These are phyloP conservation scores for Idaea dimidiata DNA, from an alignment of 2,888 invertebrate species.

Conservation along the genomic window DNA sequence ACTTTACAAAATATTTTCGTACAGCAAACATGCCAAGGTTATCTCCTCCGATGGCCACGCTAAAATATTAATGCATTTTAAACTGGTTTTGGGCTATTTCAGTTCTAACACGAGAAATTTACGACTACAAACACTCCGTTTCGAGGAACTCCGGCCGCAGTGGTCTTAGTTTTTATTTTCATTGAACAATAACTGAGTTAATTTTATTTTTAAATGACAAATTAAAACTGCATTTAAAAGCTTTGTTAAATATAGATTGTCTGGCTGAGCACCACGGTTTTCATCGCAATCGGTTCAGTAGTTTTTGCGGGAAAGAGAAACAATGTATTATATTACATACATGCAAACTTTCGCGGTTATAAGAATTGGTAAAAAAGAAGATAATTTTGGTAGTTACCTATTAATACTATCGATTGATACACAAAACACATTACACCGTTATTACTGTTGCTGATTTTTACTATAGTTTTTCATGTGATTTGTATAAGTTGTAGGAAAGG, in stretches of 20 bases:
- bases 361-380: no score
- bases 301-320: no score
- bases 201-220: neutral
- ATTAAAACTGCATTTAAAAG: neutral
- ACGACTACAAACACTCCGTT: slow-evolving; percentile 11
- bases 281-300: no score
- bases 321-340: no score
- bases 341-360: no score
- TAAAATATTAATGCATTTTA: slow-evolving; percentile 30
- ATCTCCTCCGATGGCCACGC: slow-evolving; percentile 19
- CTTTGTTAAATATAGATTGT: neutral
- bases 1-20: neutral
- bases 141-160: slow-evolving; percentile 11
- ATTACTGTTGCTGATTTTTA: no score
- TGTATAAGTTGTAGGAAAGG: no score
- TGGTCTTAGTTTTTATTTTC: slow-evolving; percentile 7
- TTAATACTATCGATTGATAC: no score
- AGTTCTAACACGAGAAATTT: slow-evolving; percentile 22
- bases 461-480: no score
- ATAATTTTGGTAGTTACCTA: no score
- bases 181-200: neutral
- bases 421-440: no score
- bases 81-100: slow-evolving; percentile 32
- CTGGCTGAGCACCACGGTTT: no score
- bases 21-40: slow-evolving; percentile 41